Evolutionary conservation across 2,888 invertebrate genomes (phyloP).

Genomic region (Callinectes sapidus): DNA sequence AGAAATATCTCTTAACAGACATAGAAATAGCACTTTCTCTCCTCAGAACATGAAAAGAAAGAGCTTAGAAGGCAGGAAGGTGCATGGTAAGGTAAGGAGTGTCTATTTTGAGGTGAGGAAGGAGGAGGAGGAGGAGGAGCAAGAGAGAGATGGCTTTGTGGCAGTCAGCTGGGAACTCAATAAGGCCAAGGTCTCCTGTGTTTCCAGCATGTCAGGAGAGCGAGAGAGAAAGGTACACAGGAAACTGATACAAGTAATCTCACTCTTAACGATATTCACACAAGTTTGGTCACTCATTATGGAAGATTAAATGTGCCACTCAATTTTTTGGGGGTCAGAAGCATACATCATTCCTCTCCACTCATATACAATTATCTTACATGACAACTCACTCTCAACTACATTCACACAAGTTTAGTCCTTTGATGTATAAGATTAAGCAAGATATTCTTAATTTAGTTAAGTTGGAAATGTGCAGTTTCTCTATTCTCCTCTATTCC

Average conservation of each 20-base stretch:
- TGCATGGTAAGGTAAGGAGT: too few relatives aligned
- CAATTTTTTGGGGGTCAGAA: not conserved
- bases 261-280: not conserved
- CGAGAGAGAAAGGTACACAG: not conserved
- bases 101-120: not conserved
- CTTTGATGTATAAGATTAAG: not conserved
- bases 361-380: too few relatives aligned
- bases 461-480: too few relatives aligned
- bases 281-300: not conserved
- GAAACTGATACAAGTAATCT: not conserved
- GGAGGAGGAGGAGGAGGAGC: not conserved
- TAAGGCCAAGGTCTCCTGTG: not conserved
- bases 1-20: too few relatives aligned
- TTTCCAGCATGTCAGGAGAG: not conserved
- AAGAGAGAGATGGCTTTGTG: not conserved
- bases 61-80: too few relatives aligned
- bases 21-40: too few relatives aligned
- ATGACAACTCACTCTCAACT: too few relatives aligned
- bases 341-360: too few relatives aligned
- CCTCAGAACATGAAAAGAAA: too few relatives aligned
- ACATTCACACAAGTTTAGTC: not conserved
- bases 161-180: not conserved
- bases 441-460: too few relatives aligned
- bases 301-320: not conserved
- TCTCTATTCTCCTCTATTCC: too few relatives aligned